Evolutionary conservation across 2,888 invertebrate genomes (phyloP).

Genomic region (Tipula helvola): DNA sequence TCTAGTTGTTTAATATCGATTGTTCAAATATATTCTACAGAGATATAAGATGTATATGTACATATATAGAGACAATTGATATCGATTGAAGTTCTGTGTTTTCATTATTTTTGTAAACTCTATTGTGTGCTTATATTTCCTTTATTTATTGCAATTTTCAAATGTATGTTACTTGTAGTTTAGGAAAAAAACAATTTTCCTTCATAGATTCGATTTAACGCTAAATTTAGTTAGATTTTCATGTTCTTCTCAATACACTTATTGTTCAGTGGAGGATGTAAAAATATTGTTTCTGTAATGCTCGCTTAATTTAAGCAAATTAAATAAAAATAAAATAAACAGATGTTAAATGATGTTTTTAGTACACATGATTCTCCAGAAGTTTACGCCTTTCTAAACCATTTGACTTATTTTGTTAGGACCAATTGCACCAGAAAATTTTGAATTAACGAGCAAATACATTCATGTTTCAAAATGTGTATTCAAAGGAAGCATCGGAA

Average conservation of each 20-base stretch:
- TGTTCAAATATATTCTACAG: neutral
- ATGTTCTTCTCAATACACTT: neutral
- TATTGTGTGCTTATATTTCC: neutral
- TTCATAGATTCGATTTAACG: neutral
- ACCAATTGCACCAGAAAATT: neutral
- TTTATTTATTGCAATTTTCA: neutral
- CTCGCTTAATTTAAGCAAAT: neutral
- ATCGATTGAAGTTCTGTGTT: neutral
- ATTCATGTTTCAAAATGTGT: neutral
- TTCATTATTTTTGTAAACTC: neutral
- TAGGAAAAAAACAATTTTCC: neutral
- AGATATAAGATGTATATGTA: neutral
- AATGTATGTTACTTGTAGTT: neutral
- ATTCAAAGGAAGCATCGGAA: neutral
- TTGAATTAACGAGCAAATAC: neutral
- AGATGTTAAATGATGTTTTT: neutral
- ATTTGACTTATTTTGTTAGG: neutral
- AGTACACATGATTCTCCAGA: too few relatives aligned
- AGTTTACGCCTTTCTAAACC: too few relatives aligned
- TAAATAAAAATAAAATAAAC: neutral
- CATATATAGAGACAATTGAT: neutral
- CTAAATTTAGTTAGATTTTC: neutral
- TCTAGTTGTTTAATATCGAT: neutral
- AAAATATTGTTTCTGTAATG: neutral
- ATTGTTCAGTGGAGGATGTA: neutral